Conservation (phyloP, 2,113 vertebrate genomes). For the Nannobrachium achirus region DNA sequence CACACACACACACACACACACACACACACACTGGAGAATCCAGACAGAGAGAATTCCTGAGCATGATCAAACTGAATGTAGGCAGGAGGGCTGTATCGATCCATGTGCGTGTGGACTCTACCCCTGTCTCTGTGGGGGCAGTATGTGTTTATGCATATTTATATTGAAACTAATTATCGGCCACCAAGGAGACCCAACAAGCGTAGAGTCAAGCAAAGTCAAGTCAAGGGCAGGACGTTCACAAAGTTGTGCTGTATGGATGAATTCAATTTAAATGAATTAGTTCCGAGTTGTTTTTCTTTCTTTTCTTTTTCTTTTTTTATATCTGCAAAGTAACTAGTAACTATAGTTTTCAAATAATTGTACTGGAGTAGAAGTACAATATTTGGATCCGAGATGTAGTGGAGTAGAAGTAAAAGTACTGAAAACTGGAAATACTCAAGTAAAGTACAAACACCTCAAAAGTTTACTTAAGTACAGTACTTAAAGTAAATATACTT, state of each 20-base stretch:
- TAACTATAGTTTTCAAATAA: too few relatives aligned
- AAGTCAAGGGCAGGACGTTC: conserved; percentile 21
- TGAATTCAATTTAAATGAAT: too few relatives aligned
- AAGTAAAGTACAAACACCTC: too few relatives aligned
- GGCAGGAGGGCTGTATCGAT: conserved; percentile 20
- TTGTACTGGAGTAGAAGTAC: too few relatives aligned
- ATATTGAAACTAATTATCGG: conserved; percentile 26
- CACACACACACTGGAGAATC: too few relatives aligned
- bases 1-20: too few relatives aligned
- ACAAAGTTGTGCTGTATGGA: conserved; percentile 1
- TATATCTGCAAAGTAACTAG: neutral
- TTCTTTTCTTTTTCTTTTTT: neutral
- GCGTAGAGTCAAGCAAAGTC: neutral
- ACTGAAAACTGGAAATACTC: too few relatives aligned
- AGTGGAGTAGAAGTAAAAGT: too few relatives aligned
- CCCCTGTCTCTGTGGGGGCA: conserved; percentile 2
- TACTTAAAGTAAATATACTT: too few relatives aligned
- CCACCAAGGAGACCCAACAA: conserved; percentile 23
- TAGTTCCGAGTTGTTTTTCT: neutral
- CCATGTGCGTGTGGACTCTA: conserved; percentile 18
- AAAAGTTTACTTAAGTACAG: too few relatives aligned
- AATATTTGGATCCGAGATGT: too few relatives aligned
- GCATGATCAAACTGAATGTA: conserved; percentile 18
- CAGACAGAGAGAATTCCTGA: conserved; percentile 1
- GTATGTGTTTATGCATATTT: conserved; percentile 41